Base-by-base conservation (phyloP, 1,140 invertebrate genomes). In the Prorops nasuta region DNA sequence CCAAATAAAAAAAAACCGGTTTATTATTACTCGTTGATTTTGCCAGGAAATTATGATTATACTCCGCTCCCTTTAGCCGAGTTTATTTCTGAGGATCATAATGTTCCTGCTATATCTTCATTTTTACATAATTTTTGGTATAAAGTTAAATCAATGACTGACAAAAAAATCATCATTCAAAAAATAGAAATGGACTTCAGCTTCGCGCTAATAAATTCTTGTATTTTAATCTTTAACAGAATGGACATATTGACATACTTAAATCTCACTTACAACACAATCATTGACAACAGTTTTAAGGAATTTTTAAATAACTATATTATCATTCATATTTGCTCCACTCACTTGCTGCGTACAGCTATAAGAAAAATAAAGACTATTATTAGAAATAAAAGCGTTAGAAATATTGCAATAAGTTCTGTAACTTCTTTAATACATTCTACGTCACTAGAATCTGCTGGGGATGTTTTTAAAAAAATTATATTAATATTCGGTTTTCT, bases 181-280 rank as follows among this genome's bases (percentile, higher is more conserved):
- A 44, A 44, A 32, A 34, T 44, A 12, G 42, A 44, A 44, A 34
- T 28, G 3, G 42, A 44, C 32, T 44, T 44, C 31, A 32, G 24
- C 16, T 34, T 44, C 3, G 42, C 31, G 19, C 10, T 44, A n/a
- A 16, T 44, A 20, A 44, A 44, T 15, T 14, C 42, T 3, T 2
- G 22, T 3, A 31, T 21, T 12, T 10, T 15, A 3, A 17, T 28
- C 3, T 32, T 44, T 17, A 44, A 44, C n/a, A 19, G 32, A 9
- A 34, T 44, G 10, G 17, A 19, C 19, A 17, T 44, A 12, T 28
- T 28, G 24, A 12, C 6, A 7, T 28, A 28, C 24, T 28, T 28
- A 28, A 28, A 28, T 12, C 24, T 28, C 6, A 28, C 24, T 28
- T 28, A 6, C 24, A 28, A 28, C 12, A 7, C 6, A 7, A 28